Evolutionary conservation across 2,888 invertebrate genomes (phyloP).

Genomic region (Sericinus montela): DNA sequence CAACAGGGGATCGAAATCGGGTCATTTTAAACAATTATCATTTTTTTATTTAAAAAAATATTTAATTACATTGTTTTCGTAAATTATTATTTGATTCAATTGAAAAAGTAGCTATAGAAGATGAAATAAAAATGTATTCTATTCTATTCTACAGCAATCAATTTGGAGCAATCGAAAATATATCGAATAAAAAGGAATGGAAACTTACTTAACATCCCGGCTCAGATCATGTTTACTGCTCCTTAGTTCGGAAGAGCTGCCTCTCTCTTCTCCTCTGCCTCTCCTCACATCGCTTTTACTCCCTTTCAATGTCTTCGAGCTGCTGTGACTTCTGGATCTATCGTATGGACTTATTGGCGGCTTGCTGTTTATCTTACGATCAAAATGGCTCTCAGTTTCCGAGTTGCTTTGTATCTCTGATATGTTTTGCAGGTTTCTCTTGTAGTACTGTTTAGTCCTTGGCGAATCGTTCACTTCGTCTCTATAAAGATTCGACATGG

Average conservation of each 20-base stretch:
- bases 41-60: too few species aligned
- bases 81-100: too few species aligned
- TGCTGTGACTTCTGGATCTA: constrained; percentile 66
- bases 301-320: constrained; percentile 63
- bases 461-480: constrained; percentile 55
- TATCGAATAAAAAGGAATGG: too few species aligned
- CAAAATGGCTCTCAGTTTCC: constrained; percentile 60
- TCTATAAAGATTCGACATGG: constrained; percentile 59
- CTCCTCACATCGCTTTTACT: constrained; percentile 44
- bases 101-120: too few species aligned
- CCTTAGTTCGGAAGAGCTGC: constrained; percentile 56
- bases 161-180: too few species aligned
- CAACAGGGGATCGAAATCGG: too few species aligned
- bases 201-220: constrained; percentile 61
- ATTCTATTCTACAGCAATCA: too few species aligned
- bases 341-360: constrained; percentile 71
- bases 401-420: constrained; percentile 74
- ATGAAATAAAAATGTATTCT: too few species aligned
- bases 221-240: constrained; percentile 62
- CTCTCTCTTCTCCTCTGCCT: constrained; percentile 39
- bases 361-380: constrained; percentile 47
- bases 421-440: constrained; percentile 79
- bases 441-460: constrained; percentile 52
- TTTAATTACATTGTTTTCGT: too few species aligned
- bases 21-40: too few species aligned